phyloP scores from a whole-genome alignment of 2,888 invertebrate species.

The Epinotia brunnichana region DNA sequence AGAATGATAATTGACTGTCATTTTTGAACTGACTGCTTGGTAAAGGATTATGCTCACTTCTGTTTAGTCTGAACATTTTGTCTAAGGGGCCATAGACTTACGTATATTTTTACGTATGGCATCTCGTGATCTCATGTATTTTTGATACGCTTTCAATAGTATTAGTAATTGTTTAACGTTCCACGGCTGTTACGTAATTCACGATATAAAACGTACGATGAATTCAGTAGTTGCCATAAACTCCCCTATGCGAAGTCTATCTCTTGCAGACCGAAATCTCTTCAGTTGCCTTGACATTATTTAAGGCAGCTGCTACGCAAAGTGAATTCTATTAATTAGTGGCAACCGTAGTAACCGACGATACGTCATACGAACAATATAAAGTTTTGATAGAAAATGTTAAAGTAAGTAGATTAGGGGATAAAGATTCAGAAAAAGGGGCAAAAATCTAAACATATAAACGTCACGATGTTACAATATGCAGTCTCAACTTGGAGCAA shows the following conservation, averaged over 20 bases:
- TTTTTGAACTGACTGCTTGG: too few species aligned
- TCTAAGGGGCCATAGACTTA: too few species aligned
- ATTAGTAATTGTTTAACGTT: neutral
- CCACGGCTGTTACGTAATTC: neutral
- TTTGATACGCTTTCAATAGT: neutral
- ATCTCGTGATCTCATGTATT: neutral
- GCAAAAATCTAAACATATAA: neutral
- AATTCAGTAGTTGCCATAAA: neutral
- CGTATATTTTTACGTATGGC: neutral
- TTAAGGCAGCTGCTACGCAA: neutral
- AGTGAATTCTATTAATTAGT: neutral
- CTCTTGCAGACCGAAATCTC: neutral
- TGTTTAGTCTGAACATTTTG: neutral
- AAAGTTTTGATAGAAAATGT: neutral
- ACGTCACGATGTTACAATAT: slow-evolving; percentile 21
- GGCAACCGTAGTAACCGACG: neutral
- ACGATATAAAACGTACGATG: neutral
- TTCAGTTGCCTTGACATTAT: neutral
- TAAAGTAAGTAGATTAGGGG: neutral
- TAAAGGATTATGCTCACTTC: too few species aligned
- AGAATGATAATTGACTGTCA: neutral
- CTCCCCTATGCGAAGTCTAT: neutral
- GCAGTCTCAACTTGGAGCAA: neutral
- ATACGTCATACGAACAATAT: neutral
- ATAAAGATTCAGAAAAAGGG: neutral